Percentiles rank a stretch among this genome's conserved stretches.
phyloP scores from a whole-genome alignment of 2,113 vertebrate genomes.

The Geococcyx californianus region DNA sequence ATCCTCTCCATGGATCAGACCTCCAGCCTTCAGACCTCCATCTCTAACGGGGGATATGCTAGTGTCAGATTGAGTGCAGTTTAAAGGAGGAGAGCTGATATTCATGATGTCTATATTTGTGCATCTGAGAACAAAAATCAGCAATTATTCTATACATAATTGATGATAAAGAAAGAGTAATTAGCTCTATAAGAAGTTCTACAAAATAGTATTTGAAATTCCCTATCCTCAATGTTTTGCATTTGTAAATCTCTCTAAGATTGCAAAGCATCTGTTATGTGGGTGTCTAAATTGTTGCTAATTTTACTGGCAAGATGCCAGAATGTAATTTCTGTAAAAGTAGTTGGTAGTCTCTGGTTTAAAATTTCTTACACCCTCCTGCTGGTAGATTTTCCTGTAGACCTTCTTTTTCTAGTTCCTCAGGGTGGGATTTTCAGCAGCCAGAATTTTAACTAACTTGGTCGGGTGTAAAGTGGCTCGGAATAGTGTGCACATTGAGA shows the following conservation, averaged over 20 bases:
- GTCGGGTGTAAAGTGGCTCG: neutral
- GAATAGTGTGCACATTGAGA: neutral
- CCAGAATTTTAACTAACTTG: neutral
- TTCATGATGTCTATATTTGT: neutral
- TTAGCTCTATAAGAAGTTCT: neutral
- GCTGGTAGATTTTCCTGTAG: neutral
- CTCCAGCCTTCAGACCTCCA: neutral
- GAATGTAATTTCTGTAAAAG: neutral
- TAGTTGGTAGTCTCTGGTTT: neutral
- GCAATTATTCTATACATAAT: neutral
- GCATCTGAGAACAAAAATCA: neutral
- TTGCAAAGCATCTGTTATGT: neutral
- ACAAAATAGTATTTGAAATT: neutral
- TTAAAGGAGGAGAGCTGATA: neutral
- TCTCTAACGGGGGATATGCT: neutral
- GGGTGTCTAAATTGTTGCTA: neutral
- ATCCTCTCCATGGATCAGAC: neutral
- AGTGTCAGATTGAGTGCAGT: neutral
- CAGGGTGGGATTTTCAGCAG: neutral
- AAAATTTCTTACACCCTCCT: neutral
- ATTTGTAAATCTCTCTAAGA: neutral
- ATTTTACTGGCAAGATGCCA: neutral
- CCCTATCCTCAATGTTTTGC: neutral
- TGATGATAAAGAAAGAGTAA: neutral
- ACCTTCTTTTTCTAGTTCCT: neutral